Evolutionary conservation across 2,888 invertebrate species (phyloP).

Genomic region (Sabellastarte sp.): DNA sequence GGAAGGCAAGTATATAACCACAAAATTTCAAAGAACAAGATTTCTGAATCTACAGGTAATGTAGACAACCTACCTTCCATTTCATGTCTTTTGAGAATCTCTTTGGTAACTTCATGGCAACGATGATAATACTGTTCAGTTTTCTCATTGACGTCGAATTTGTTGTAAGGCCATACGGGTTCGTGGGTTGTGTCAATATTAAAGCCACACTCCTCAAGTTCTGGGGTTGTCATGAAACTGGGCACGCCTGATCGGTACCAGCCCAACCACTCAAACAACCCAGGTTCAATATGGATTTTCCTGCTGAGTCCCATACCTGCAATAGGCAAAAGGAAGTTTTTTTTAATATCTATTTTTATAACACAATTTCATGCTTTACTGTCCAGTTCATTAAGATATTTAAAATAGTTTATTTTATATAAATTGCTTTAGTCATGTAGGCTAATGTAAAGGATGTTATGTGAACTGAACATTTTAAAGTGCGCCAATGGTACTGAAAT

Average conservation of each 20-base stretch:
- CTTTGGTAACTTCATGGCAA: slow-evolving; percentile 66
- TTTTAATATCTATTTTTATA: too few species aligned
- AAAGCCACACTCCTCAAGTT: slow-evolving; percentile 73
- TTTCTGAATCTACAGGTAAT: too few species aligned
- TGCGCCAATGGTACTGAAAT: too few species aligned
- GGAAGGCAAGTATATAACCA: too few species aligned
- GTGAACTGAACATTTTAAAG: too few species aligned
- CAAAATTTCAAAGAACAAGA: too few species aligned
- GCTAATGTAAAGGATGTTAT: too few species aligned
- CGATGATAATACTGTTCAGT: slow-evolving; percentile 70
- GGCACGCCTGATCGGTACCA: slow-evolving; percentile 70
- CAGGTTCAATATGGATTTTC: slow-evolving; percentile 72
- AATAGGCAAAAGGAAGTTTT: too few species aligned
- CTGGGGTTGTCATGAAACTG: slow-evolving; percentile 62
- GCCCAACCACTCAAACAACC: slow-evolving; percentile 88
- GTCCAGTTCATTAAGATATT: too few species aligned
- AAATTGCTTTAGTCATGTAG: too few species aligned
- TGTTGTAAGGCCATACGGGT: slow-evolving; percentile 61
- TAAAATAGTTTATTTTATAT: too few species aligned
- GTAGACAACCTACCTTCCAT: slow-evolving; percentile 57
- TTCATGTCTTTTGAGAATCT: slow-evolving; percentile 65
- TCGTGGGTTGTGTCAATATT: slow-evolving; percentile 74
- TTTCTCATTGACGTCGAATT: slow-evolving; percentile 63
- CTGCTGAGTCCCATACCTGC: slow-evolving; percentile 61
- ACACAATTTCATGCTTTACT: too few species aligned